These are phyloP conservation scores for Brachyopa scutellaris DNA, from an alignment of 2,888 invertebrate genomes.

Conservation along the genomic window DNA sequence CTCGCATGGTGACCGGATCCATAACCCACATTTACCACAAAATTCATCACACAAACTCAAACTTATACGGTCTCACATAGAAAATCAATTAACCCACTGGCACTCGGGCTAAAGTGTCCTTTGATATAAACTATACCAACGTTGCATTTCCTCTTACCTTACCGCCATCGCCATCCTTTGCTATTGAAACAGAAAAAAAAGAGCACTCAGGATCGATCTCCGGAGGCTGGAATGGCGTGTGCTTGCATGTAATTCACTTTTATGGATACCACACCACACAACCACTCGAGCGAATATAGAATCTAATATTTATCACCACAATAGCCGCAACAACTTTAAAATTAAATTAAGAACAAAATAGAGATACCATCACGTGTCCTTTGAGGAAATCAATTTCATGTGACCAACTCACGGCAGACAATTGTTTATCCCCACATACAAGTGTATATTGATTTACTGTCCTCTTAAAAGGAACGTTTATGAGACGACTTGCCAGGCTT, in stretches of 20 bases:
- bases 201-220: conserved; percentile 61
- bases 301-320: conserved; percentile 12
- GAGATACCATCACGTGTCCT: conserved; percentile 34
- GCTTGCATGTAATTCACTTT: neutral
- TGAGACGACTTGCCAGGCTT: neutral
- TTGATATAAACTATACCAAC: conserved; percentile 1
- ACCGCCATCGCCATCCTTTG: conserved; percentile 16
- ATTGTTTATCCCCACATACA: conserved; percentile 48
- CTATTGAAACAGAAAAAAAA: conserved; percentile 44
- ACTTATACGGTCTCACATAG: conserved; percentile 21
- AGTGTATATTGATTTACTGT: conserved; percentile 27
- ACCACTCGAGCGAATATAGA: neutral
- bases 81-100: conserved; percentile 58
- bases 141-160: conserved; percentile 9
- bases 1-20: conserved; percentile 38
- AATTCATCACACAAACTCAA: conserved; percentile 11
- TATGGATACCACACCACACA: neutral
- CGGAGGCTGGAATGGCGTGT: conserved; percentile 10
- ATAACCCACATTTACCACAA: conserved; percentile 57
- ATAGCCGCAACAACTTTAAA: no score
- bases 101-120: conserved; percentile 34
- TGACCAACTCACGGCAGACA: conserved; percentile 34
- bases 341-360: no score
- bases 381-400: conserved; percentile 18
- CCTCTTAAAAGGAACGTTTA: neutral